Base-by-base conservation (phyloP, 1,140 invertebrate species). In the Popillia japonica region DNA sequence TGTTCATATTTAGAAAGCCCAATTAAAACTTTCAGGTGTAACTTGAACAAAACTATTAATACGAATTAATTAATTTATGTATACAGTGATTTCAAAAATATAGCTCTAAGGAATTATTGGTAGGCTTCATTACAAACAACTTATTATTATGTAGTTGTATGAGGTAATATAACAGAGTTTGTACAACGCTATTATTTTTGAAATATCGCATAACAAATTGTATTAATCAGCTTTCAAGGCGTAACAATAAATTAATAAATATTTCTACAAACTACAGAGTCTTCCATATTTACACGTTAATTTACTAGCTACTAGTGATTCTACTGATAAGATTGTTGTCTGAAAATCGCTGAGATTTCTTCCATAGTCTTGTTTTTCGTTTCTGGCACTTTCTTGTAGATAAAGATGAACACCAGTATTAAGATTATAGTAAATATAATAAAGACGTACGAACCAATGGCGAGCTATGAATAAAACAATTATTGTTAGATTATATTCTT, bases 301-400 rank as follows among this genome's bases (percentile, higher is more conserved):
- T 48, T 68, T 68, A 68, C 17, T 55, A 55, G 17, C n/a, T 55
- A 55, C 61, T 68, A 6, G 27, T 9, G 22, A 27, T 48, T 68
- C 20, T 81, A 92, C 80, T 92, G 88, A 81, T 92, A 92, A 6
- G 91, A 91, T 82, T 90, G 90, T 82, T 95, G 93, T 81, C 93
- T 90, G 86, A 94, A 94, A 88, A 93, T 90, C 22, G 92, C 90
- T 76, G 90, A 90, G 74, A 96, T 95, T 85, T 96, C 94, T 83
- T 96, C 94, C 76, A 93, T 92, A 0, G 93, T 92, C 84, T 93
- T 94, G 86, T 95, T 95, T 87, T 96, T 96, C 9, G 95, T 96
- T 87, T 96, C 95, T 4, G 95, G 95, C 3, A 96, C 94, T 85
- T 94, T 93, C 82, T 92, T 91, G 84, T 90, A 94, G 14, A 94